Base-by-base conservation (phyloP, 2,888 invertebrate species). In the Drosophila koepferae region DNA sequence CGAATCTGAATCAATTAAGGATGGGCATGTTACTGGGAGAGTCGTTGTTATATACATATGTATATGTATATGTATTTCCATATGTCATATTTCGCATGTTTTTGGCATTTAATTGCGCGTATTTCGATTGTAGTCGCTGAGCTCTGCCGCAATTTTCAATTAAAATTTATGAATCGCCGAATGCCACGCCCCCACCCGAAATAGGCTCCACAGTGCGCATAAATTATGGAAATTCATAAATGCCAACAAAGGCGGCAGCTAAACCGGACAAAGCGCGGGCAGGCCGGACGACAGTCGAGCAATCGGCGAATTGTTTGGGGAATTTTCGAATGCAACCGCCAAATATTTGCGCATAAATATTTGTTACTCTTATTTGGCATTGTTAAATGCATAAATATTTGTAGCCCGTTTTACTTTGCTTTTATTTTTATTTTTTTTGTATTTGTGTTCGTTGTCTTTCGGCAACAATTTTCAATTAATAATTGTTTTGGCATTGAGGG, bases 311-410 rank as follows among this genome's bases (percentile, higher is more conserved):
- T 28, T n/a, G 55, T 9, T 14, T 34, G 20, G 2, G 9, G 4
- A 3, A n/a, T 46, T 60, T 63, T 44, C 71, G 65, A 64, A 62
- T 72, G 66, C 71, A 75, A 43, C 49, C 48, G 44, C 41, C 61
- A 75, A 72, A 73, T 55, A 44, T 72, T 75, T 64, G 53, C 62
- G 64, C 74, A 70, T 70, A 62, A 85, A 82, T 85, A 80, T 82
- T 83, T 80, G 86, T 68, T 74, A 59, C 66, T 64, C 34, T 59
- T 74, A 71, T 81, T 81, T 73, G 62, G 80, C 71, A 86, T 78
- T 88, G 89, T 85, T 86, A 76, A 78, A 83, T 81, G 86, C 85
- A 86, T 78, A 83, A 88, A 86, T 86, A 83, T 90, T 86, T 77
- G 34, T 8, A 67, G 74, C 73, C 66, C 54, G 55, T 72, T 72